Conservation (phyloP, 2,888 invertebrate genomes). For the Watsonalla binaria region DNA sequence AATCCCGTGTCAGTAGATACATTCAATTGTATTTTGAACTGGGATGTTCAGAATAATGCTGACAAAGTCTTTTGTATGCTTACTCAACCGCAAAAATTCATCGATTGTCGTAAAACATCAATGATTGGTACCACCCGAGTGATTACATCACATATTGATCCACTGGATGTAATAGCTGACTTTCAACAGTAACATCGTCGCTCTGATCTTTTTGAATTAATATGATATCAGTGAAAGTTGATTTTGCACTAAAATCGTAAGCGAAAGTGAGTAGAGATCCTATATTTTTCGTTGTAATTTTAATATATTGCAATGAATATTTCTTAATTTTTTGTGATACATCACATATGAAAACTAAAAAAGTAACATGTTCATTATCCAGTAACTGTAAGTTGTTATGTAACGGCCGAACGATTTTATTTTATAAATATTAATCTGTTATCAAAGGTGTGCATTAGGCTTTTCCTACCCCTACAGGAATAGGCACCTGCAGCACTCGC, state of each 20-base stretch:
- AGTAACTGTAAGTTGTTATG: too few relatives aligned
- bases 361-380: too few relatives aligned
- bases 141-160: too few relatives aligned
- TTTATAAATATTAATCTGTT: not conserved
- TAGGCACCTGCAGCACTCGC: slow-evolving; percentile 48
- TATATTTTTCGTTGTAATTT: not conserved
- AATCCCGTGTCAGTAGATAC: not conserved
- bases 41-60: too few relatives aligned
- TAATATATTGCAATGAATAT: not conserved
- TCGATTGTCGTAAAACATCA: too few relatives aligned
- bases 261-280: slow-evolving; percentile 31
- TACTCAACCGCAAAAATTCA: too few relatives aligned
- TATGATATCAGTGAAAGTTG: slow-evolving; percentile 51
- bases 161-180: not conserved
- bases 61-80: too few relatives aligned
- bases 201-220: slow-evolving; percentile 42
- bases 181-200: slow-evolving; percentile 12
- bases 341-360: too few relatives aligned
- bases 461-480: slow-evolving; percentile 31
- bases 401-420: not conserved
- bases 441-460: slow-evolving; percentile 8
- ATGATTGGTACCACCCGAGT: too few relatives aligned
- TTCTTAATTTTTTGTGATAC: not conserved
- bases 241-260: slow-evolving; percentile 21
- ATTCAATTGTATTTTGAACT: too few relatives aligned